Percentiles rank a stretch among this genome's conserved stretches.
These are phyloP conservation scores for Dipodomys merriami DNA, from an alignment of 2,113 vertebrate species.

Conservation along the genomic window DNA sequence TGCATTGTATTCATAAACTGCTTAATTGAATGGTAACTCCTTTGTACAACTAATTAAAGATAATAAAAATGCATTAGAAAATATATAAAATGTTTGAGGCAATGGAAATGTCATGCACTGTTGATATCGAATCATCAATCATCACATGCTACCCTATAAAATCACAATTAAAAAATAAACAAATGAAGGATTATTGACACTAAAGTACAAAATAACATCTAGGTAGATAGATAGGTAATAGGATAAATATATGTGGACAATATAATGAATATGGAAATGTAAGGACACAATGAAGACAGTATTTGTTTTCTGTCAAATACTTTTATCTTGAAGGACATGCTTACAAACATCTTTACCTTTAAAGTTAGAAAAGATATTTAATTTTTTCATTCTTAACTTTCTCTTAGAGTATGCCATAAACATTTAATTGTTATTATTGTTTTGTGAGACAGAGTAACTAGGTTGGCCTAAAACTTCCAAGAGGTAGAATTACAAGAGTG, in stretches of 20 bases:
- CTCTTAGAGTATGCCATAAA: not conserved
- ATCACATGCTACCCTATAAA: not conserved
- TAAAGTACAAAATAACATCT: not conserved
- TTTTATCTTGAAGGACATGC: not conserved
- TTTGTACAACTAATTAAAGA: too few species aligned
- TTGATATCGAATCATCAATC: not conserved
- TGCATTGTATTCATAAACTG: too few species aligned
- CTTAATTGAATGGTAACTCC: too few species aligned
- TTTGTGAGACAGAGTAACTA: not conserved
- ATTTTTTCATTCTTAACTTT: not conserved
- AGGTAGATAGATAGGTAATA: not conserved
- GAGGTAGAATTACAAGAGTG: too few species aligned
- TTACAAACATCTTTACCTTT: not conserved
- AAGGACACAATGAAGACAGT: not conserved
- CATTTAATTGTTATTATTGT: not conserved
- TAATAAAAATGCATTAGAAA: not conserved
- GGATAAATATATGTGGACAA: not conserved
- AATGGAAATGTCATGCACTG: not conserved
- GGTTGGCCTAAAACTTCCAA: not conserved
- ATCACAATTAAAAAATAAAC: not conserved
- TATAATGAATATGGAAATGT: not conserved
- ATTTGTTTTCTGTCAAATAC: not conserved
- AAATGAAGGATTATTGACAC: not conserved
- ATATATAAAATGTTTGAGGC: not conserved
- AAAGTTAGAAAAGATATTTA: not conserved